These are phyloP conservation scores for Chionoecetes opilio DNA, from an alignment of 1,140 invertebrate genomes.

Conservation along the genomic window DNA sequence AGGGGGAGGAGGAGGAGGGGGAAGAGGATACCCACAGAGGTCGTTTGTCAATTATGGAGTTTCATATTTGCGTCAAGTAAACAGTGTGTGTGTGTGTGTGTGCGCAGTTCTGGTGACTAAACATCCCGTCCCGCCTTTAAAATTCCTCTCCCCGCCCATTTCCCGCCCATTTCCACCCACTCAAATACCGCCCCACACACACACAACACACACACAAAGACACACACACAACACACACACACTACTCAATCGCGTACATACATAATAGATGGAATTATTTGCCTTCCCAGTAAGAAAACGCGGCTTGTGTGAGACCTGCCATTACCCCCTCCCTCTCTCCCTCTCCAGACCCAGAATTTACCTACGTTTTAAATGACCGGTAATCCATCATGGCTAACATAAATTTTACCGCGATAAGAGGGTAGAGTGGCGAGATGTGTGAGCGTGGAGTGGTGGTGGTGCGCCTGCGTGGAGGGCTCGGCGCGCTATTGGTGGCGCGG, in stretches of 20 bases:
- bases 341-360: background rate
- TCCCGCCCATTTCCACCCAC: background rate
- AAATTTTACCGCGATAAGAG: conserved; percentile 36
- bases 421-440: background rate
- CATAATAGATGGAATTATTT: conserved; percentile 65
- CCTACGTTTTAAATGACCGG: background rate
- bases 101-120: background rate
- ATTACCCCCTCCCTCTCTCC: background rate
- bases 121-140: background rate
- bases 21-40: background rate
- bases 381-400: conserved; percentile 51
- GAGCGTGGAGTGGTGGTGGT: conserved; percentile 15
- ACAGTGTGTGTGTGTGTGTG: background rate
- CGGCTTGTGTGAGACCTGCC: too few species aligned
- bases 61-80: conserved; percentile 41
- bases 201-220: too few species aligned
- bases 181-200: too few species aligned
- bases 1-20: background rate
- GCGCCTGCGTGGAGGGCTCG: background rate
- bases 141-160: background rate
- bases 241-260: conserved; percentile 61
- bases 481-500: background rate
- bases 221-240: too few species aligned
- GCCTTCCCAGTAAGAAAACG: background rate
- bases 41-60: background rate